phyloP scores from a whole-genome alignment of 2,113 vertebrate species.

The Lanius ludovicianus region DNA sequence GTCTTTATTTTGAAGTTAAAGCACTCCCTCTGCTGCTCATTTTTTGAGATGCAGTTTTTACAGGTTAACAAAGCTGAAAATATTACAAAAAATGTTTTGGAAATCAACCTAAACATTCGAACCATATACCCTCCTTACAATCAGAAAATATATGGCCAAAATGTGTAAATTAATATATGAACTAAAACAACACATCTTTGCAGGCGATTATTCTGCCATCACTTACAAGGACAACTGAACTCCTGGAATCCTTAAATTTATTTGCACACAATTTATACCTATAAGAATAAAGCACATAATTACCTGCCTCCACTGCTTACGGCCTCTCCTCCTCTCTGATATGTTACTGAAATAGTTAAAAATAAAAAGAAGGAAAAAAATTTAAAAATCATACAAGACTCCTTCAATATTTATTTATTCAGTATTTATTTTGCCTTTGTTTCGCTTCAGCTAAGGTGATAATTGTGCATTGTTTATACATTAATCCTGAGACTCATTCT shows the following conservation, averaged over 20 bases:
- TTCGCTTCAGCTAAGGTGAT: not conserved
- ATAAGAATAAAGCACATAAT: constrained; percentile 66
- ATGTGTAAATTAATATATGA: not conserved
- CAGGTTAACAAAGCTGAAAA: not conserved
- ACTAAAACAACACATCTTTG: not conserved
- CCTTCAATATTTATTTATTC: not conserved
- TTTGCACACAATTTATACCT: not conserved
- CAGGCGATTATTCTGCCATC: not conserved
- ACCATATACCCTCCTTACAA: not conserved
- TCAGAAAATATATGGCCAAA: not conserved
- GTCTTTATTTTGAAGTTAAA: constrained; percentile 64
- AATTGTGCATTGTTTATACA: not conserved
- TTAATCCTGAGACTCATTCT: not conserved
- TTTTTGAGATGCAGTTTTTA: constrained; percentile 9
- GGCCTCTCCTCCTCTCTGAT: constrained; percentile 96
- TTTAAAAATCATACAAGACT: constrained; percentile 18
- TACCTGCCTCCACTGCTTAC: constrained; percentile 97
- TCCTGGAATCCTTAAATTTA: not conserved
- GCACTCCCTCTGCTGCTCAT: constrained; percentile 78
- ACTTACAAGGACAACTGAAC: not conserved
- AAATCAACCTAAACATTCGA: not conserved
- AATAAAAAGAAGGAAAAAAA: constrained; percentile 27
- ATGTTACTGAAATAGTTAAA: constrained; percentile 85
- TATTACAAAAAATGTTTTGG: not conserved
- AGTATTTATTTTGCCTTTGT: not conserved